Conservation (phyloP, 2,113 vertebrate species). For the Caloenas nicobarica region DNA sequence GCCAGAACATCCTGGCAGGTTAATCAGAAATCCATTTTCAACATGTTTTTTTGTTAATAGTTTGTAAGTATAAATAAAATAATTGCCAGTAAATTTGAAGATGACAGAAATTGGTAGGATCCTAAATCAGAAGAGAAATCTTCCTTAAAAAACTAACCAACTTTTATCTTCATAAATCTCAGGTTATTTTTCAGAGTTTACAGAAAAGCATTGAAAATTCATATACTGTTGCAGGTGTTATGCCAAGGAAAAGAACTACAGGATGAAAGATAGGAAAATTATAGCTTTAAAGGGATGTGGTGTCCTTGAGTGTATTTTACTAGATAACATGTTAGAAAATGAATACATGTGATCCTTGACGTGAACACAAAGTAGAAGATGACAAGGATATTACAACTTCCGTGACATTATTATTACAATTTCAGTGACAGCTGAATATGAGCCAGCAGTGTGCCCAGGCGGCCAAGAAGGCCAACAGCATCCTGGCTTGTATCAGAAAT, state of each 20-base stretch:
- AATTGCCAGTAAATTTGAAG: neutral
- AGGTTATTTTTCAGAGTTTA: neutral
- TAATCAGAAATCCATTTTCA: constrained; percentile 25
- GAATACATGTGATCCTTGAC: neutral
- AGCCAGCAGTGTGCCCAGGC: neutral
- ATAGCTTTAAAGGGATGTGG: neutral
- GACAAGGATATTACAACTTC: neutral
- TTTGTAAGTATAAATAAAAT: constrained; percentile 18
- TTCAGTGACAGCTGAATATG: accelerated
- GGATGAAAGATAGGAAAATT: neutral
- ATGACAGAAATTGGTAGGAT: neutral
- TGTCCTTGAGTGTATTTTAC: neutral
- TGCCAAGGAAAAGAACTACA: neutral
- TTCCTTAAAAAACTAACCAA: neutral
- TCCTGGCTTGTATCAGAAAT: neutral
- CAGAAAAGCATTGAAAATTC: neutral
- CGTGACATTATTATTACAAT: neutral
- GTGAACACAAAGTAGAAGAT: neutral
- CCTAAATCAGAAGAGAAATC: neutral
- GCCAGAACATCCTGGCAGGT: neutral
- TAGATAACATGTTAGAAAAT: neutral
- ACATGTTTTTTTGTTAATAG: neutral
- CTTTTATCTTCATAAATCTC: neutral
- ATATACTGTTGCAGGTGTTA: neutral
- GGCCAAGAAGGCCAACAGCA: neutral